Evolutionary conservation across 2,113 vertebrate species (phyloP), one percentile per base, ranked within the genome.

Genomic region (Triplophysa siluroides): DNA sequence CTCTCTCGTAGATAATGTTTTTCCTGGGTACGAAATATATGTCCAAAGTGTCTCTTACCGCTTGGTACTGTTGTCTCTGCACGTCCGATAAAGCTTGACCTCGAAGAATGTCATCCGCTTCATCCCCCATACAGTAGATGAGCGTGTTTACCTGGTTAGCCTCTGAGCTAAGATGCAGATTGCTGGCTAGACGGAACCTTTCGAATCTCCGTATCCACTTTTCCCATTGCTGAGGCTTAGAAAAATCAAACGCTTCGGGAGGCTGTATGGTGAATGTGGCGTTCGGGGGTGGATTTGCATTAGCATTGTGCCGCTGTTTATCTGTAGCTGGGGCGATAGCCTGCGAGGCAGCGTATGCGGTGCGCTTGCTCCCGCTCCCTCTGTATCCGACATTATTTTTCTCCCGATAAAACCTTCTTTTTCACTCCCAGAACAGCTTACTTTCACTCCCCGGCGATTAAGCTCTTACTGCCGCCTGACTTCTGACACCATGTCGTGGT

Each of bases 141-240:
- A 84, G 43, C 8, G 4, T 1, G 41, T 84, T 83, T 1, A 78
- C 52, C 52, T 83, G 50, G 11, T 81, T 81, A 0, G 76, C 38
- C 7, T 84, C 19, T 0, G 71, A 73, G 1, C 33, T 43, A 1
- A 7, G 12, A 68, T 50, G 33, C 2, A 71, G 11, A 8, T 81
- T 83, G 18, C 60, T 79, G 1, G 64, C 33, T 19, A 72, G 38
- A 1, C 7, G 16, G 6, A 67, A 67, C 54, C 69, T 43, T 19
- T 81, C 18, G 1, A 79, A 82, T 41, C 56, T 52, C 41, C 19
- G 1, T 4, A 74, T 84, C 75, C 83, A 69, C 10, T 52, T 72
- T 69, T 76, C 66, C 61, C 29, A 68, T 19, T 79, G 21, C 13
- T 72, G 45, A 0, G 14, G 64, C 1, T 79, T 69, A 5, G 56